A percentile compares a stretch with the other conserved stretches of the same genome.
These are phyloP conservation scores for Pammene aurita DNA, from an alignment of 2,888 invertebrate genomes.

Conservation along the genomic window DNA sequence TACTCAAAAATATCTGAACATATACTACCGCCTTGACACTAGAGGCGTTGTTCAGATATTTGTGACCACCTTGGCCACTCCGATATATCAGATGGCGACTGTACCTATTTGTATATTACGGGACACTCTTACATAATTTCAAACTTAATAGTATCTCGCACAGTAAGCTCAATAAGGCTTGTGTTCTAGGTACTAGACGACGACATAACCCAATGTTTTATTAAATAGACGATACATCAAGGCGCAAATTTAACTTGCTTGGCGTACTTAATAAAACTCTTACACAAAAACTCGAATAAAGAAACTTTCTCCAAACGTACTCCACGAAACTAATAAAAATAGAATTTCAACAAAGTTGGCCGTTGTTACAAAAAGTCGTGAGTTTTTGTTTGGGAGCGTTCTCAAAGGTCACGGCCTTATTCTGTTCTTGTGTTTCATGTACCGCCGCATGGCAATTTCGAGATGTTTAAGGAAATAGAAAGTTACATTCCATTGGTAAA, in stretches of 20 bases:
- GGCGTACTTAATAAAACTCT: background rate
- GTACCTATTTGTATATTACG: too few relatives aligned
- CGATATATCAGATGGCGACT: too few relatives aligned
- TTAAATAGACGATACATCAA: background rate
- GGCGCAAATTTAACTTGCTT: background rate
- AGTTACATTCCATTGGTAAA: background rate
- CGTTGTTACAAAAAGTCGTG: conserved; percentile 3
- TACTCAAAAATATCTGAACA: too few relatives aligned
- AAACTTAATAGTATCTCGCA: too few relatives aligned
- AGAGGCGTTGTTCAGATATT: too few relatives aligned
- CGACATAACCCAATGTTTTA: background rate
- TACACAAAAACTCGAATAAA: conserved; percentile 9
- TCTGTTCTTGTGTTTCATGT: background rate
- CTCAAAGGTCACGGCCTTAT: conserved; percentile 9
- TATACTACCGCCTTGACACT: too few relatives aligned
- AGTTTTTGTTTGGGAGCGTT: conserved; percentile 8
- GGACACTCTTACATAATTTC: too few relatives aligned
- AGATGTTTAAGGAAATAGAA: background rate
- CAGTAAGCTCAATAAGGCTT: too few relatives aligned
- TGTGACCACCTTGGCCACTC: too few relatives aligned
- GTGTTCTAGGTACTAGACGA: too few relatives aligned
- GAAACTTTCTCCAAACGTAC: conserved; percentile 8
- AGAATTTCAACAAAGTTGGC: background rate
- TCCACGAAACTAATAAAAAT: background rate
- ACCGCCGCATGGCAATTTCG: background rate